Conservation (phyloP, 2,888 invertebrate genomes). For the Elmis aenea region DNA sequence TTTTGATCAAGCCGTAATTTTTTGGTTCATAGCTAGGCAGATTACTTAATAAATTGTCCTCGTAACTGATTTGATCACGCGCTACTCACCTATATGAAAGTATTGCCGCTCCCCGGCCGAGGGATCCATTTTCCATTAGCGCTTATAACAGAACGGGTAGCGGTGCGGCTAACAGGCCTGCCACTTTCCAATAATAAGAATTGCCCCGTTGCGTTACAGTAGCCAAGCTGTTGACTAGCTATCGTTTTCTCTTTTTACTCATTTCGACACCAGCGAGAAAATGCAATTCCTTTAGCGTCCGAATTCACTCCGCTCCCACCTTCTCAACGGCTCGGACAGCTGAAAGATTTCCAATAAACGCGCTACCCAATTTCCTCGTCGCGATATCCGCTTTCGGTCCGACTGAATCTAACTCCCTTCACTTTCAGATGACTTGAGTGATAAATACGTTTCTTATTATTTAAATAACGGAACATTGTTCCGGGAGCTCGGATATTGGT, state of each 20-base stretch:
- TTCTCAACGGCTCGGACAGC: constrained; percentile 44
- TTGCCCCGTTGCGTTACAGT: constrained; percentile 12
- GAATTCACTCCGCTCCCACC: constrained; percentile 34
- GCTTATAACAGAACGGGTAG: constrained; percentile 2
- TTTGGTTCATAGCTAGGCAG: no score
- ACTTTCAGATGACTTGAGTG: constrained; percentile 41
- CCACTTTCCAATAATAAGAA: constrained; percentile 18
- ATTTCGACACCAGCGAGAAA: constrained; percentile 32
- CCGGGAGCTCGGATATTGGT: constrained; percentile 20
- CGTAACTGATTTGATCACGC: no score
- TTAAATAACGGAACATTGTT: constrained; percentile 24
- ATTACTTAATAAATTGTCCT: no score
- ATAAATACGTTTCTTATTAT: constrained; percentile 38
- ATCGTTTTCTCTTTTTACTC: constrained; percentile 25
- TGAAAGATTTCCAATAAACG: constrained; percentile 50
- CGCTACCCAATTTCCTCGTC: constrained; percentile 45
- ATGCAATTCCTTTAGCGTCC: constrained; percentile 40
- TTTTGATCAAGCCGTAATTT: no score
- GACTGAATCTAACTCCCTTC: constrained; percentile 41
- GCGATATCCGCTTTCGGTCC: constrained; percentile 38
- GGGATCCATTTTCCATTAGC: constrained; percentile 3
- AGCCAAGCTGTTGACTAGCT: constrained; percentile 14
- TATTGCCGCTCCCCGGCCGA: not conserved
- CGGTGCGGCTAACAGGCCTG: not conserved
- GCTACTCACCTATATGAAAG: not conserved